A percentile compares a stretch with the other conserved stretches of the same genome.
phyloP scores from a whole-genome alignment of 2,888 invertebrate genomes.

The Linnaemya vulpina region DNA sequence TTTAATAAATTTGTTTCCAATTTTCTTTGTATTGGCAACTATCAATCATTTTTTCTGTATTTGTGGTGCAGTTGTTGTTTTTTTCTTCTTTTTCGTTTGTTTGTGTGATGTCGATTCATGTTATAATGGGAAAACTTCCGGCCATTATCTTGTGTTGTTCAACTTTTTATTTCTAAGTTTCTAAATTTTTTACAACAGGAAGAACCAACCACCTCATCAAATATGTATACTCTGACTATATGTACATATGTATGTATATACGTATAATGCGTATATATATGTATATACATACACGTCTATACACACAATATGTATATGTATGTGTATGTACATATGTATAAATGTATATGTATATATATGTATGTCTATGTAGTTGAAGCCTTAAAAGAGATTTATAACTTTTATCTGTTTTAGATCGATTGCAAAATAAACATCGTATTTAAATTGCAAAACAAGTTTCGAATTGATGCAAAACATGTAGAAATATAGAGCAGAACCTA shows the following conservation, averaged over 20 bases:
- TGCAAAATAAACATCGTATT: too few species aligned
- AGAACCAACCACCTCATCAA: constrained; percentile 7
- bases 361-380: too few species aligned
- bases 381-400: too few species aligned
- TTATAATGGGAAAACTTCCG: constrained; percentile 68
- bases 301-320: too few species aligned
- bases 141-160: constrained; percentile 67
- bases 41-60: constrained; percentile 62
- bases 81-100: constrained; percentile 23
- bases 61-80: constrained; percentile 20
- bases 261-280: not conserved
- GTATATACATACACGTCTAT: too few species aligned
- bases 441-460: too few species aligned
- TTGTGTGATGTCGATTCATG: constrained; percentile 46
- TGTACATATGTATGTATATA: not conserved
- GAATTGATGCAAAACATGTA: too few species aligned
- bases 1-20: constrained; percentile 62
- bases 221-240: too few species aligned
- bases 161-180: constrained; percentile 34
- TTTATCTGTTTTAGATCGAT: too few species aligned
- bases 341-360: not conserved
- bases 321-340: not conserved
- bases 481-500: too few species aligned
- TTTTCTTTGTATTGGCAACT: constrained; percentile 68
- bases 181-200: constrained; percentile 17